phyloP scores from a whole-genome alignment of 2,888 invertebrate species.

The Lapara coniferarum region DNA sequence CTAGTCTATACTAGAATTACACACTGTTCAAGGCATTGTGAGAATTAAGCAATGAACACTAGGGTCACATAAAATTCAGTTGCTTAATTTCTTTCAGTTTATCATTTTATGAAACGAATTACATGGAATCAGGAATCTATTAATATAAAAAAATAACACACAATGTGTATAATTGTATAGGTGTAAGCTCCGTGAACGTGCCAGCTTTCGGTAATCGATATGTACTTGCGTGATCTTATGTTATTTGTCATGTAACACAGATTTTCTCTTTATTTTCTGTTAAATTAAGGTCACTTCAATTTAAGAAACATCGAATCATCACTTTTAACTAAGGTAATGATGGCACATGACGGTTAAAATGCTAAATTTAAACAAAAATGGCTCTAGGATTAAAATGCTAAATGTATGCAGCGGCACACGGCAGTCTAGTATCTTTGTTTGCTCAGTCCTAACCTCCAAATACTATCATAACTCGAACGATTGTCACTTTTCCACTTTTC shows the following conservation, averaged over 20 bases:
- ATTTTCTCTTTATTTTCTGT: neutral
- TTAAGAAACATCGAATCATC: neutral
- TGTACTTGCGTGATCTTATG: too few relatives aligned
- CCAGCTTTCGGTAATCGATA: too few relatives aligned
- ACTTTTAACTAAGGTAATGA: slow-evolving; percentile 34
- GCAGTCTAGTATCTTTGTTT: slow-evolving; percentile 61
- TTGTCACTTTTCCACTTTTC: neutral
- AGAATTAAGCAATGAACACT: too few relatives aligned
- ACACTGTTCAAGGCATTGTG: too few relatives aligned
- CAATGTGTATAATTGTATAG: too few relatives aligned
- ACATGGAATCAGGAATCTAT: too few relatives aligned
- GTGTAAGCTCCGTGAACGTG: too few relatives aligned
- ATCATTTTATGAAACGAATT: too few relatives aligned
- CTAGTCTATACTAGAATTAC: too few relatives aligned
- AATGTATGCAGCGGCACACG: slow-evolving; percentile 66
- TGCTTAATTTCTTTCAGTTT: too few relatives aligned
- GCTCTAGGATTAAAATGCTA: slow-evolving; percentile 37
- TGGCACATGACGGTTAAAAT: slow-evolving; percentile 33
- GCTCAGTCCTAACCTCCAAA: slow-evolving; percentile 42
- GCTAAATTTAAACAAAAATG: slow-evolving; percentile 24
- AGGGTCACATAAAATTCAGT: too few relatives aligned
- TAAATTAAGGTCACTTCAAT: neutral
- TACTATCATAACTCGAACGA: neutral
- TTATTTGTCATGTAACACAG: neutral
- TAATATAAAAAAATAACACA: too few relatives aligned